Evolutionary conservation across 1,140 invertebrate species (phyloP).

Genomic region (Amyelois transitella): DNA sequence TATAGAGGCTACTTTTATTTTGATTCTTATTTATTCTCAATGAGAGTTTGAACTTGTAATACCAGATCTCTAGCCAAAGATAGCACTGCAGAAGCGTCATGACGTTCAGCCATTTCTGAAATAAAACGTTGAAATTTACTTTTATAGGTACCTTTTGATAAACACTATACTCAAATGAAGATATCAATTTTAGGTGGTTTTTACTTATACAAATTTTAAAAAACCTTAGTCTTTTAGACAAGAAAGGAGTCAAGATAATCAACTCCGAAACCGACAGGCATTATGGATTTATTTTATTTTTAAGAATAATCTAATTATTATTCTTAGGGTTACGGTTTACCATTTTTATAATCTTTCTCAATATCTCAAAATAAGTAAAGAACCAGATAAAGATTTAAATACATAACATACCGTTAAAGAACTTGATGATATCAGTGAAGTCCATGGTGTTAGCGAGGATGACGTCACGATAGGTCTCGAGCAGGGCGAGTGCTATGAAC

Average conservation of each 20-base stretch:
- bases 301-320: no score
- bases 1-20: background rate
- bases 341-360: no score
- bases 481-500: slow-evolving; percentile 92
- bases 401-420: slow-evolving; percentile 89
- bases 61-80: slow-evolving; percentile 88
- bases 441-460: slow-evolving; percentile 97
- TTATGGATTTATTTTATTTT: no score
- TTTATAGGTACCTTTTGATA: no score
- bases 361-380: no score
- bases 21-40: slow-evolving; percentile 87
- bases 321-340: no score
- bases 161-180: no score
- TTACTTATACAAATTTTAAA: no score
- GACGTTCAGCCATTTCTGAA: slow-evolving; percentile 96
- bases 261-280: no score
- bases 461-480: slow-evolving; percentile 95
- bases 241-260: no score
- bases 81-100: slow-evolving; percentile 89
- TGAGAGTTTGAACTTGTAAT: slow-evolving; percentile 90
- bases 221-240: no score
- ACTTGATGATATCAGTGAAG: slow-evolving; percentile 98
- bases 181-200: no score
- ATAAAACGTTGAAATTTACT: slow-evolving; percentile 35
- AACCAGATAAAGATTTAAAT: slow-evolving; percentile 10